Evolutionary conservation across 2,888 invertebrate species (phyloP).

Genomic region (Patella caerulea): DNA sequence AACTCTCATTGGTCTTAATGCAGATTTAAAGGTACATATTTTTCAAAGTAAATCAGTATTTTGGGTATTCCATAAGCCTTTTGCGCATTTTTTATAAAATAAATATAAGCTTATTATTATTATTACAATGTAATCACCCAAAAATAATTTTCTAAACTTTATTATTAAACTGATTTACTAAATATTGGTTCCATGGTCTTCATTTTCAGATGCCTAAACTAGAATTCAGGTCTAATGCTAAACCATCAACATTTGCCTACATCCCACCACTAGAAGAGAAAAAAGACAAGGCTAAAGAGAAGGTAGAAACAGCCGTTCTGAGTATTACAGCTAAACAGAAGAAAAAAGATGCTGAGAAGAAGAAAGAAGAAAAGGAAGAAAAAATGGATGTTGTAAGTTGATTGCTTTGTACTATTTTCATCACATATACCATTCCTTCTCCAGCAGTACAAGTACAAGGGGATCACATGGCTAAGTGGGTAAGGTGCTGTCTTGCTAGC

Average conservation of each 20-base stretch:
- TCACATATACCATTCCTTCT: too few relatives aligned
- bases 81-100: not conserved
- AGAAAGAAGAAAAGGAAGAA: conserved; percentile 74
- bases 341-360: conserved; percentile 83
- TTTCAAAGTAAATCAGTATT: not conserved
- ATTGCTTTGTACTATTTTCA: not conserved
- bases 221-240: conserved; percentile 91
- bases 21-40: conserved; percentile 80
- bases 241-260: conserved; percentile 95
- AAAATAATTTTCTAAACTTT: not conserved
- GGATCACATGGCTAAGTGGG: too few relatives aligned
- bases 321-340: conserved; percentile 90
- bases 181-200: conserved; percentile 9
- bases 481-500: too few relatives aligned
- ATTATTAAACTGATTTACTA: not conserved
- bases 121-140: not conserved
- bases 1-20: conserved; percentile 93
- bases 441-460: too few relatives aligned
- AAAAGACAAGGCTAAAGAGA: conserved; percentile 95
- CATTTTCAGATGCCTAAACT: conserved; percentile 78
- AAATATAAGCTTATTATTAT: not conserved
- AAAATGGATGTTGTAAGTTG: conserved; percentile 29
- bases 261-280: conserved; percentile 98
- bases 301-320: conserved; percentile 94
- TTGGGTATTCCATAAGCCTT: not conserved